Base-by-base conservation (phyloP, 1,140 invertebrate species). In the Bombyx mori region DNA sequence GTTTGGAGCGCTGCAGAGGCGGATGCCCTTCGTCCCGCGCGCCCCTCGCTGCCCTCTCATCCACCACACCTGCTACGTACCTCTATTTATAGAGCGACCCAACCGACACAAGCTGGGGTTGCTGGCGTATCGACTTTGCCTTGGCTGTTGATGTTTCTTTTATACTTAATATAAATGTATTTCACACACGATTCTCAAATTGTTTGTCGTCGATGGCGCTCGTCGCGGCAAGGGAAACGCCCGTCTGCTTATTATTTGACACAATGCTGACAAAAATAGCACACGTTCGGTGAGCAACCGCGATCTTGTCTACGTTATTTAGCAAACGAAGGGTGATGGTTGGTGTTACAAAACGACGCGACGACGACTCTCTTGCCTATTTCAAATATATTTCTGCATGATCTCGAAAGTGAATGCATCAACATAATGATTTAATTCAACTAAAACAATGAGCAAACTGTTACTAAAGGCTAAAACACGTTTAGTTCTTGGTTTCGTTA, bases 1-100 rank as follows among this genome's bases (percentile, higher is more conserved):
- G 77, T 77, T 84, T 77, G 74, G 77, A 80, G 71, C 75, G 75
- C 78, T 83, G 79, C 75, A 78, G 79, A 83, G 80, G 80, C 79
- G 80, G 79, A 81, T 81, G 74, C 75, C 79, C 79, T 76, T 57
- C 61, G 62, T 61, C 65, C 65, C 79, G 66, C 77, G 69, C 78
- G 61, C 68, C 63, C 62, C 72, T 48, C 70, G 49, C 69, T 12
- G 71, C 67, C 70, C 75, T 61, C 74, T 56, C 75, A 61, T 66
- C 68, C 65, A 71, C 75, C 80, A 78, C 82, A 83, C 82, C 81
- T 84, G 82, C 79, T 79, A 79, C 75, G 80, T 86, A 35, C 26
- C 26, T 35, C 26, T 35, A 86, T 86, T 86, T 83, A 82, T 86
- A 86, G 82, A 77, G 75, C 75, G 73, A 68, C 72, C 71, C 73